These are phyloP conservation scores for Eufriesea mexicana DNA, from an alignment of 1,140 invertebrate genomes.

Conservation along the genomic window DNA sequence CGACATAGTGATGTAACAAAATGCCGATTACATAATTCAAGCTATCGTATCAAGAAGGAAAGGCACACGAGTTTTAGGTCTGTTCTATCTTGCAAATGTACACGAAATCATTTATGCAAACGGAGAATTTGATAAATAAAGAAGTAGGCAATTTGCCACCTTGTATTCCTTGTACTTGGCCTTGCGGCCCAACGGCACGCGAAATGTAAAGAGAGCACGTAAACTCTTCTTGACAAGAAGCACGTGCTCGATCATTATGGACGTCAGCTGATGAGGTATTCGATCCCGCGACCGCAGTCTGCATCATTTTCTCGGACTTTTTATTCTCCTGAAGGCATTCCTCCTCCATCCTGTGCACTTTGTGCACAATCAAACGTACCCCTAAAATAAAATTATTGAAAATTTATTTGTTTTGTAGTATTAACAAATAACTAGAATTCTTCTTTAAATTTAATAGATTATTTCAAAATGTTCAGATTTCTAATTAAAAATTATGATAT, in stretches of 20 bases:
- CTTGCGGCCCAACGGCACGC: constrained; percentile 63
- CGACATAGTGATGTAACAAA: neutral
- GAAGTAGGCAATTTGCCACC: constrained; percentile 26
- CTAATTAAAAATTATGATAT: neutral
- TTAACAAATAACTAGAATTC: neutral
- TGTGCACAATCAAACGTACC: constrained; percentile 17
- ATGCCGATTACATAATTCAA: neutral
- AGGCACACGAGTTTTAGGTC: neutral
- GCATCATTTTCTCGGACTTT: constrained; percentile 2
- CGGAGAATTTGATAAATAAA: neutral
- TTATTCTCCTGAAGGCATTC: constrained; percentile 24
- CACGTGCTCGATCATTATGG: constrained; percentile 3
- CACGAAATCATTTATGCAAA: neutral
- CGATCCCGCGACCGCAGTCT: neutral
- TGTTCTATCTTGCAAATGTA: neutral
- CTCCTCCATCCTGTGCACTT: constrained; percentile 60
- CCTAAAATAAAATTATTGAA: neutral
- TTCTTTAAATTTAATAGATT: neutral
- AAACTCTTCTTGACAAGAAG: constrained; percentile 57
- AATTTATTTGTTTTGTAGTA: neutral
- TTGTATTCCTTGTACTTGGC: constrained; percentile 48
- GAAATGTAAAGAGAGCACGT: constrained; percentile 79
- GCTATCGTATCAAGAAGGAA: neutral
- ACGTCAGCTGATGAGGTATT: constrained; percentile 12
- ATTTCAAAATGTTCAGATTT: neutral